These are phyloP conservation scores for Harpagifer antarcticus DNA, from an alignment of 2,797 vertebrate genomes.

Conservation along the genomic window DNA sequence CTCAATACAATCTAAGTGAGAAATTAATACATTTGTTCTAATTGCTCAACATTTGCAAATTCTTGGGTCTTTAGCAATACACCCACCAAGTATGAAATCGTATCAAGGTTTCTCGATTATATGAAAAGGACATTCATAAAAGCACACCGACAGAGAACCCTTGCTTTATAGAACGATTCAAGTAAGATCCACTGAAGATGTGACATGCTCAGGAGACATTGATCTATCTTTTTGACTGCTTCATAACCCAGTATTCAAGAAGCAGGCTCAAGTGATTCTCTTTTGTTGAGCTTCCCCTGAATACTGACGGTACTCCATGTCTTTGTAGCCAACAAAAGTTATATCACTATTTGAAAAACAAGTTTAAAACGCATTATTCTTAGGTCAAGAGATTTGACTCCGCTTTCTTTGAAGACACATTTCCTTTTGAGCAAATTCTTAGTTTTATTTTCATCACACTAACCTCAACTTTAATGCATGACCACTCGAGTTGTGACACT, in stretches of 20 bases:
- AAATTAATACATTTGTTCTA: too few species aligned
- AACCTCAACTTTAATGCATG: background rate
- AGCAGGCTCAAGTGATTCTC: slow-evolving; percentile 3
- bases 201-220: background rate
- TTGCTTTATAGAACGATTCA: background rate
- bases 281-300: slow-evolving; percentile 18
- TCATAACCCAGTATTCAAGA: slow-evolving; percentile 31
- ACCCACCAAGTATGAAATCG: too few species aligned
- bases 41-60: too few species aligned
- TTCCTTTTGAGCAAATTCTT: background rate
- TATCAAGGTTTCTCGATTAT: too few species aligned
- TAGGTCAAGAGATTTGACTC: slow-evolving; percentile 17
- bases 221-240: slow-evolving; percentile 10
- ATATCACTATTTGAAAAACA: slow-evolving; percentile 12
- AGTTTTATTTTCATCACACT: background rate
- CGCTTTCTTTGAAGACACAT: slow-evolving; percentile 2
- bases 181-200: background rate
- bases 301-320: background rate
- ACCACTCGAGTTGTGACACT: slow-evolving; percentile 9
- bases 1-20: too few species aligned
- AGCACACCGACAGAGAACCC: too few species aligned
- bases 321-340: slow-evolving; percentile 4
- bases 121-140: too few species aligned
- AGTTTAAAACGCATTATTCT: slow-evolving; percentile 11
- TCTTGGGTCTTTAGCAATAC: too few species aligned